Conservation (phyloP, 2,888 invertebrate species). For the Icerya purchasi region DNA sequence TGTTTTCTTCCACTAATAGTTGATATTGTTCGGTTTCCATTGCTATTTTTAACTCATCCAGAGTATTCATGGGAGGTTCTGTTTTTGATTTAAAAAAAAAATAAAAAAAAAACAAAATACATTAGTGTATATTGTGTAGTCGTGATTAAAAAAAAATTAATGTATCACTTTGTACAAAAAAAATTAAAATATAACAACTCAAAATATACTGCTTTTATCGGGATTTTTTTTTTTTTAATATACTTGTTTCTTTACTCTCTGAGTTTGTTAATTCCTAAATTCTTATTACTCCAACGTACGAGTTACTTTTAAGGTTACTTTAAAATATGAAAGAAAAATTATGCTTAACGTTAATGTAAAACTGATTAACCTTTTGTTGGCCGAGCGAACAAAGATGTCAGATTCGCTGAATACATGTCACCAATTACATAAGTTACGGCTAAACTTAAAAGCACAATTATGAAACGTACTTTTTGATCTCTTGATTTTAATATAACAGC, state of each 20-base stretch:
- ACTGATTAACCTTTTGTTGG: slow-evolving; percentile 45
- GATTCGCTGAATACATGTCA: slow-evolving; percentile 55
- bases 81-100: no score
- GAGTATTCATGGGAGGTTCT: slow-evolving; percentile 44
- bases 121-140: neutral
- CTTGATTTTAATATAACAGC: slow-evolving; percentile 38
- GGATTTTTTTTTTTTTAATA: no score
- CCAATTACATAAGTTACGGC: slow-evolving; percentile 55
- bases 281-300: no score
- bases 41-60: slow-evolving; percentile 40
- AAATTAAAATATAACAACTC: no score
- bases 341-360: no score
- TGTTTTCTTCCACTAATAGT: slow-evolving; percentile 47
- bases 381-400: slow-evolving; percentile 48
- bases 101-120: no score
- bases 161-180: neutral
- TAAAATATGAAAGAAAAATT: no score
- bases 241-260: no score
- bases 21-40: slow-evolving; percentile 42
- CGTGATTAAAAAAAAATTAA: neutral
- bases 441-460: slow-evolving; percentile 46
- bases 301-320: no score
- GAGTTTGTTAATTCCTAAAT: no score
- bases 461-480: slow-evolving; percentile 41
- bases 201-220: no score